A percentile compares a stretch with the other conserved stretches of the same genome.
phyloP scores from a whole-genome alignment of 1,140 invertebrate species.

The Drosophila kanapiae region DNA sequence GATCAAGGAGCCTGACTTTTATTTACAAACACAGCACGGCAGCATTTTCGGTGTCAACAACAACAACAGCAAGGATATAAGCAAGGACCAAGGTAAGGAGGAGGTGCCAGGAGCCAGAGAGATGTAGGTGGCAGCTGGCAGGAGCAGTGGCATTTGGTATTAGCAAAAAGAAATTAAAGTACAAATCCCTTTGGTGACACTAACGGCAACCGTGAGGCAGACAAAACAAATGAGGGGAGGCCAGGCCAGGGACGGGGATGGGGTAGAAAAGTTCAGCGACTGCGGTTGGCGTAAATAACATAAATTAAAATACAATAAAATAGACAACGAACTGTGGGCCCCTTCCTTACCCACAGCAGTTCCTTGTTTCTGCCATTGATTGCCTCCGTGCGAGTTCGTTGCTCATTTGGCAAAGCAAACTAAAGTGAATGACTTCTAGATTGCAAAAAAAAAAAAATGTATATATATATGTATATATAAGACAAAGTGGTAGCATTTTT shows the following conservation, averaged over 20 bases:
- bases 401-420: slow-evolving; percentile 59
- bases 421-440: slow-evolving; percentile 76
- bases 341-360: background rate
- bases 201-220: slow-evolving; percentile 47
- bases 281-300: slow-evolving; percentile 66
- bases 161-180: slow-evolving; percentile 73
- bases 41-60: slow-evolving; percentile 29
- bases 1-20: slow-evolving; percentile 20
- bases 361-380: slow-evolving; percentile 61
- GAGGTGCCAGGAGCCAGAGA: slow-evolving; percentile 1
- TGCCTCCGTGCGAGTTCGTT: slow-evolving; percentile 68
- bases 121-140: slow-evolving; percentile 4
- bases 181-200: slow-evolving; percentile 72
- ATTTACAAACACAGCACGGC: slow-evolving; percentile 14
- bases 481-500: slow-evolving; percentile 62
- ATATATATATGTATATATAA: slow-evolving; percentile 16
- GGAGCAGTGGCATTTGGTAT: slow-evolving; percentile 33
- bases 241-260: background rate
- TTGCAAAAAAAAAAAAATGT: slow-evolving; percentile 46
- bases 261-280: slow-evolving; percentile 54
- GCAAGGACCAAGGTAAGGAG: background rate
- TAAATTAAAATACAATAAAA: slow-evolving; percentile 81
- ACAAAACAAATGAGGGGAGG: slow-evolving; percentile 16
- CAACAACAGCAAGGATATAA: background rate
- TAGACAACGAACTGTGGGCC: slow-evolving; percentile 64